Evolutionary conservation across 2,113 vertebrate genomes (phyloP).

Genomic region (Platysteira castanea): DNA sequence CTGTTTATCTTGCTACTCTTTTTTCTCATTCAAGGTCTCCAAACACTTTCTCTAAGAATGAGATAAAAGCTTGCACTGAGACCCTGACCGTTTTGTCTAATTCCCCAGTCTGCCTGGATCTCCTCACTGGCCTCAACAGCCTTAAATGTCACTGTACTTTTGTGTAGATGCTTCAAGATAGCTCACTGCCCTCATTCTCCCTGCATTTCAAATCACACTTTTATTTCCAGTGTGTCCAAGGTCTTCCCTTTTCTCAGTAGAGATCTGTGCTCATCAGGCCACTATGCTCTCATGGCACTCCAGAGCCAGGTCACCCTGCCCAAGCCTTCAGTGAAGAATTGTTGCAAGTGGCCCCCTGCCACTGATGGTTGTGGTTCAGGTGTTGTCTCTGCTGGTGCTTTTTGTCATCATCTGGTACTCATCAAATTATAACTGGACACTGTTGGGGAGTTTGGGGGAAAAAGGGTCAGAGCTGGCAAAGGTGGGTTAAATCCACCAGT

Average conservation of each 20-base stretch:
- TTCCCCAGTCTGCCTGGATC: not conserved
- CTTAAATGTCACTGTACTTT: not conserved
- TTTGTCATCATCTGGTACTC: not conserved
- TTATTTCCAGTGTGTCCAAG: not conserved
- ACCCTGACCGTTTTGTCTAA: not conserved
- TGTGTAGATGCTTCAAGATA: not conserved
- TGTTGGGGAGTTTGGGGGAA: not conserved
- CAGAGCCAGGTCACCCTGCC: not conserved
- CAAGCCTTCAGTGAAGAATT: not conserved
- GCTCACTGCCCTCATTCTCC: not conserved
- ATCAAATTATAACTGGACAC: rapidly evolving
- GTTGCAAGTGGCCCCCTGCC: not conserved
- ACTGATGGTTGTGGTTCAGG: not conserved
- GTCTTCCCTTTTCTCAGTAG: not conserved
- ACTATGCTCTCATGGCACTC: not conserved
- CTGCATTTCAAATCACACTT: not conserved
- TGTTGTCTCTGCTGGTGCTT: not conserved
- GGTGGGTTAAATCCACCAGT: not conserved
- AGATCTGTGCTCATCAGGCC: not conserved
- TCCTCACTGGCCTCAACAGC: not conserved
- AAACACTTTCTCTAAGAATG: not conserved
- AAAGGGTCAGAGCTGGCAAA: not conserved
- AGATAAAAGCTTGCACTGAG: conserved; percentile 23
- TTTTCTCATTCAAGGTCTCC: conserved; percentile 19
- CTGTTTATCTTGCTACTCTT: conserved; percentile 37